These are phyloP conservation scores for Corapipo altera DNA, from an alignment of 2,113 vertebrate species.

Conservation along the genomic window DNA sequence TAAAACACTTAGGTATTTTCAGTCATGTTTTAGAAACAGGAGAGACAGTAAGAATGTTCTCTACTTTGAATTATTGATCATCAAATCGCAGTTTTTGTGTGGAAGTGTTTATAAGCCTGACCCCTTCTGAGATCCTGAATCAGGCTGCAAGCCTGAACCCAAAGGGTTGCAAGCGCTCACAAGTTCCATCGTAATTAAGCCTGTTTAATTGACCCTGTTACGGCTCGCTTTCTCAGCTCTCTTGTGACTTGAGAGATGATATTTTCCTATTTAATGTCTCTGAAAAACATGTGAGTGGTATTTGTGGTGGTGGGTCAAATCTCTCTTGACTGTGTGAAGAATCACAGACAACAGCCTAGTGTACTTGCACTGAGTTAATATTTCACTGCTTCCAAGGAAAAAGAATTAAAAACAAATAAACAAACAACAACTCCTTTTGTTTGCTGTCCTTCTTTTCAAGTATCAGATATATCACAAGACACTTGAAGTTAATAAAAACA, in stretches of 20 bases:
- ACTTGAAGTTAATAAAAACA: slow-evolving; percentile 20
- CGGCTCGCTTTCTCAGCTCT: neutral
- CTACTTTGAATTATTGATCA: slow-evolving; percentile 13
- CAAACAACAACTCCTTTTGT: slow-evolving; percentile 65
- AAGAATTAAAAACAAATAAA: slow-evolving; percentile 39
- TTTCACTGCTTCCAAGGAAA: slow-evolving; percentile 20
- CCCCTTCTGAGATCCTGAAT: neutral
- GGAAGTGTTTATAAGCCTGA: neutral
- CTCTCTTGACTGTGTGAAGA: slow-evolving; percentile 58
- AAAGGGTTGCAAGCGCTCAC: slow-evolving; percentile 7
- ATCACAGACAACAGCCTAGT: slow-evolving; percentile 60
- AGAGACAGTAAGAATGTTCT: neutral
- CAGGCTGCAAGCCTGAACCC: neutral
- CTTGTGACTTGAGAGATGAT: slow-evolving; percentile 56
- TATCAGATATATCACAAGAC: slow-evolving; percentile 42
- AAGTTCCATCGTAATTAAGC: slow-evolving; percentile 14
- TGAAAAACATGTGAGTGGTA: slow-evolving; percentile 57
- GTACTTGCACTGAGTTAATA: slow-evolving; percentile 35
- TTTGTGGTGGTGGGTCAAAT: slow-evolving; percentile 52
- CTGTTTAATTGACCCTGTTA: slow-evolving; percentile 52
- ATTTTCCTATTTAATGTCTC: slow-evolving; percentile 45
- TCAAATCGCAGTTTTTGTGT: neutral
- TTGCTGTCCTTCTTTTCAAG: slow-evolving; percentile 24
- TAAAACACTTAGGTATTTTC: neutral
- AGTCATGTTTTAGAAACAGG: neutral